Conservation (phyloP, 2,113 vertebrate species). For the Notothenia coriiceps region DNA sequence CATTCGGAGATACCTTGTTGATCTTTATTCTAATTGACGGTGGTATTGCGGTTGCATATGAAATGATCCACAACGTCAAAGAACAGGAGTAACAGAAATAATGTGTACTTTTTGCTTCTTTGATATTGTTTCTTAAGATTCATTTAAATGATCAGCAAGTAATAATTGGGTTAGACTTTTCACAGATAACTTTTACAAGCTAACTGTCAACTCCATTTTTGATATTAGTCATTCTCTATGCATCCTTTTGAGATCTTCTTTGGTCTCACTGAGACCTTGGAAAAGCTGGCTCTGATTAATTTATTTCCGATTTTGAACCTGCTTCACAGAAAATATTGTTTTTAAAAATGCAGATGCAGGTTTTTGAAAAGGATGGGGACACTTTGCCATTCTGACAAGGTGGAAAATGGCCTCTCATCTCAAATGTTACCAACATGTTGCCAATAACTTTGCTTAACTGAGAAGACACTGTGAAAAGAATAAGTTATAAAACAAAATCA, state of each 20-base stretch:
- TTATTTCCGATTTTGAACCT: not conserved
- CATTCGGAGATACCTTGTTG: not conserved
- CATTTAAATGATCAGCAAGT: not conserved
- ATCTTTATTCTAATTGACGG: not conserved
- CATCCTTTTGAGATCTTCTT: not conserved
- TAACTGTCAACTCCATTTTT: not conserved
- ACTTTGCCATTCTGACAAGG: too few relatives aligned
- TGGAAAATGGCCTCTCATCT: too few relatives aligned
- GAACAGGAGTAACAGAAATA: not conserved
- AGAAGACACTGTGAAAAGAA: too few relatives aligned
- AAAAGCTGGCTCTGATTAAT: not conserved
- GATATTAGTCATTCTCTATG: not conserved
- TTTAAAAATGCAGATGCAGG: too few relatives aligned
- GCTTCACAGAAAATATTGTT: too few relatives aligned
- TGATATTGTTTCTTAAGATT: not conserved
- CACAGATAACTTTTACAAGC: not conserved
- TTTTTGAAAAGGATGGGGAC: too few relatives aligned
- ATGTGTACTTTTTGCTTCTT: not conserved
- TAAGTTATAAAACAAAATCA: too few relatives aligned
- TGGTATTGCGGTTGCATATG: constrained; percentile 5
- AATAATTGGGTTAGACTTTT: not conserved
- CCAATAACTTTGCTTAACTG: too few relatives aligned
- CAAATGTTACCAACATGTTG: too few relatives aligned
- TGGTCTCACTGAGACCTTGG: not conserved
- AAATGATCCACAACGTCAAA: not conserved